phyloP scores from a whole-genome alignment of 1,140 invertebrate genomes.

The Drosophila repletoides region DNA sequence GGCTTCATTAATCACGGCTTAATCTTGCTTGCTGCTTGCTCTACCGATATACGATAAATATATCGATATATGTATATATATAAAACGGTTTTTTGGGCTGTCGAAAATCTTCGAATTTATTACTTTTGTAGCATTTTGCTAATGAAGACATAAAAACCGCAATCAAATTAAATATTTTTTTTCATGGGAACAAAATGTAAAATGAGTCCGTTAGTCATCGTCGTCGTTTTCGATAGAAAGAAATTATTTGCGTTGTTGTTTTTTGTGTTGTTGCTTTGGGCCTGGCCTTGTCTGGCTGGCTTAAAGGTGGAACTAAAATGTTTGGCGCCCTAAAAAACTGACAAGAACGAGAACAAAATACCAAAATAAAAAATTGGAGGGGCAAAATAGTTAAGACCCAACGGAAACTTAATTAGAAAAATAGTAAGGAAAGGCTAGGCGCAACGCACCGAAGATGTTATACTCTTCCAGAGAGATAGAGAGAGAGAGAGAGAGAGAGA shows the following conservation, averaged over 20 bases:
- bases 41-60: neutral
- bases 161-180: constrained; percentile 80
- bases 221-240: neutral
- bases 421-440: too few species aligned
- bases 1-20: constrained; percentile 71
- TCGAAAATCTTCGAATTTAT: constrained; percentile 73
- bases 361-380: neutral
- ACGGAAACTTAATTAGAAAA: too few species aligned
- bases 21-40: constrained; percentile 50
- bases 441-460: too few species aligned
- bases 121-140: constrained; percentile 72
- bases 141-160: constrained; percentile 81
- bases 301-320: constrained; percentile 61
- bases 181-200: constrained; percentile 78
- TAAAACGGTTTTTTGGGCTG: neutral
- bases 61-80: neutral
- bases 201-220: constrained; percentile 62
- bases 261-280: neutral
- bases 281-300: constrained; percentile 47
- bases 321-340: constrained; percentile 46
- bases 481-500: neutral
- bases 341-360: constrained; percentile 7
- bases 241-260: constrained; percentile 5
- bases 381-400: too few species aligned
- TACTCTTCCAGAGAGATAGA: neutral